These are phyloP conservation scores for Gymnocypris eckloni DNA, from an alignment of 2,797 vertebrate genomes.

Conservation along the genomic window DNA sequence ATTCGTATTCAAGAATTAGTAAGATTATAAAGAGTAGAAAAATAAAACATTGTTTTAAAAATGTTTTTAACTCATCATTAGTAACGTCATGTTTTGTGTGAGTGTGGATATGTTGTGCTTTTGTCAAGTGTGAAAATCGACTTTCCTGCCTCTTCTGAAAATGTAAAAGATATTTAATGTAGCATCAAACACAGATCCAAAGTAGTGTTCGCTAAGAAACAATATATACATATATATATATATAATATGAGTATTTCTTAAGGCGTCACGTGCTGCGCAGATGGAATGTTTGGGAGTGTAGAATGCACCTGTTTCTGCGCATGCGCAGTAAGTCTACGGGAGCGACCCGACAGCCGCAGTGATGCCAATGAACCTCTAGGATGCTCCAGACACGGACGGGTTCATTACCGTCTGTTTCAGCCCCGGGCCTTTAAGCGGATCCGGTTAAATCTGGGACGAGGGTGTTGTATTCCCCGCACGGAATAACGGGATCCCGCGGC, in stretches of 20 bases:
- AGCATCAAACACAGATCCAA: no score
- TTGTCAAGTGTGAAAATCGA: not conserved
- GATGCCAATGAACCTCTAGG: slow-evolving; percentile 47
- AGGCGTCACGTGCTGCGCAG: not conserved
- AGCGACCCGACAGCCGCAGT: slow-evolving; percentile 55
- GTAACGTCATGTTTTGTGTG: not conserved
- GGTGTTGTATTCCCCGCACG: not conserved
- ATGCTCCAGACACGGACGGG: slow-evolving; percentile 45
- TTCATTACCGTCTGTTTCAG: slow-evolving; percentile 20
- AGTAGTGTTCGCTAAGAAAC: no score
- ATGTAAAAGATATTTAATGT: not conserved
- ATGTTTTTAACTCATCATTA: not conserved
- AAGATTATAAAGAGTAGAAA: not conserved
- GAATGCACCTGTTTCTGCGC: slow-evolving; percentile 25
- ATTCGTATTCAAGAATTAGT: no score
- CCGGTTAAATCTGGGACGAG: not conserved
- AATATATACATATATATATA: no score
- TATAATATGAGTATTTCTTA: not conserved
- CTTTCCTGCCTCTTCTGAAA: not conserved
- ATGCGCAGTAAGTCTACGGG: slow-evolving; percentile 59
- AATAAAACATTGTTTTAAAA: not conserved
- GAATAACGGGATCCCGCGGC: slow-evolving; percentile 64
- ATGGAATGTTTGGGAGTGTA: not conserved
- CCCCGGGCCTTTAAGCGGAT: slow-evolving; percentile 26
- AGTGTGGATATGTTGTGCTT: not conserved